Evolutionary conservation across 64 coral and sea anemone genomes (phyloP).

Genomic region (Hydrozoanthus tunicans): DNA sequence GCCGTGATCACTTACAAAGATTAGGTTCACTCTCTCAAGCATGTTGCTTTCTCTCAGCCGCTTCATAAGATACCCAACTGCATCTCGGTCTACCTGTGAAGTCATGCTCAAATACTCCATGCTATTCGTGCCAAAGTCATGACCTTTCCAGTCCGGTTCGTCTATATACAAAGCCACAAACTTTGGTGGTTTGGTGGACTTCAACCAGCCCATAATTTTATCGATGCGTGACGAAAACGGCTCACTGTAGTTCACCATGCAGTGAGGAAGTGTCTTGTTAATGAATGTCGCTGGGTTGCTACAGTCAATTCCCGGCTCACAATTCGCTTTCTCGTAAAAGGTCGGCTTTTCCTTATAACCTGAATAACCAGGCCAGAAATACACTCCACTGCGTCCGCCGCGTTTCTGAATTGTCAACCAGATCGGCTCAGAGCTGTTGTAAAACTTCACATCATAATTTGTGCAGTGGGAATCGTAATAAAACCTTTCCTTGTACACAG

Average conservation of each 20-base stretch:
- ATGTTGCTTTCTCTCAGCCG: conserved; percentile 11
- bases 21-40: conserved; percentile 41
- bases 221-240: conserved; percentile 57
- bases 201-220: conserved; percentile 69
- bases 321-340: conserved; percentile 67
- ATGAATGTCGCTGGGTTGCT: conserved; percentile 15
- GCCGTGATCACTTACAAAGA: conserved; percentile 70
- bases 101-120: conserved; percentile 50
- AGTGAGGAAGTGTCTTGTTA: conserved; percentile 46
- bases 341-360: conserved; percentile 69
- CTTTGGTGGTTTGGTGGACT: conserved; percentile 62
- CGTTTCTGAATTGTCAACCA: conserved; percentile 79
- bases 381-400: conserved; percentile 50
- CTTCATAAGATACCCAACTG: conserved; percentile 55
- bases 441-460: conserved; percentile 82
- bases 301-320: conserved; percentile 47
- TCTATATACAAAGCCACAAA: conserved; percentile 81
- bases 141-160: conserved; percentile 73
- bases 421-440: conserved; percentile 73
- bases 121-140: conserved; percentile 34
- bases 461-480: conserved; percentile 70
- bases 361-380: conserved; percentile 77
- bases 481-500: conserved; percentile 67
- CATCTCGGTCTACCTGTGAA: conserved; percentile 54
- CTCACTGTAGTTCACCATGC: conserved; percentile 68